phyloP scores from a whole-genome alignment of 2,888 invertebrate genomes.

The Andrena marginata region DNA sequence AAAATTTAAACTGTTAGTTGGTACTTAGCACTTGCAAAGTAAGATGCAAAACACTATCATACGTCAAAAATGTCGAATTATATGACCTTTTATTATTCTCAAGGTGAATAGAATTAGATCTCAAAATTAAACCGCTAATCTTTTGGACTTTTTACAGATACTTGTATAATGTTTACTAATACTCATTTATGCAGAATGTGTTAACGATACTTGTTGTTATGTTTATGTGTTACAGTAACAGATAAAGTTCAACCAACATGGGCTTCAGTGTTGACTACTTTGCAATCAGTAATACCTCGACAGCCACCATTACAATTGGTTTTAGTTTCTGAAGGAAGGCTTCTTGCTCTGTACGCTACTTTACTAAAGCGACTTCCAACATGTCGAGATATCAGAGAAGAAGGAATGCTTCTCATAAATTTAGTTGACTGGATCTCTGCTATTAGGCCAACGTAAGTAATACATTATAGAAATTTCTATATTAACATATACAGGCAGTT shows the following conservation, averaged over 20 bases:
- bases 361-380: conserved; percentile 86
- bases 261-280: conserved; percentile 84
- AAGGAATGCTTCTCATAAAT: conserved; percentile 83
- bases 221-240: conserved; percentile 72
- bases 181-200: not conserved
- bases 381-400: conserved; percentile 84
- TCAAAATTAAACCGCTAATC: too few species aligned
- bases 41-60: too few species aligned
- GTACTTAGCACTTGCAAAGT: too few species aligned
- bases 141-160: too few species aligned
- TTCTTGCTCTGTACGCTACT: conserved; percentile 87
- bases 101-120: too few species aligned
- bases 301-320: conserved; percentile 86
- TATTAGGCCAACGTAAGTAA: conserved; percentile 86
- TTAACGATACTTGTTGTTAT: not conserved
- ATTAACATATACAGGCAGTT: not conserved
- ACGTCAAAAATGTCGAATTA: too few species aligned
- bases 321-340: conserved; percentile 86
- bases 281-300: conserved; percentile 85
- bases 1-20: too few species aligned
- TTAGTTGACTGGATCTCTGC: conserved; percentile 85
- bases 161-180: not conserved
- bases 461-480: conserved; percentile 1
- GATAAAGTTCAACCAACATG: conserved; percentile 85
- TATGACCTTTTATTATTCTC: too few species aligned